These are phyloP conservation scores for Drosophila kurseongensis DNA, from an alignment of 1,140 invertebrate species.

Conservation along the genomic window DNA sequence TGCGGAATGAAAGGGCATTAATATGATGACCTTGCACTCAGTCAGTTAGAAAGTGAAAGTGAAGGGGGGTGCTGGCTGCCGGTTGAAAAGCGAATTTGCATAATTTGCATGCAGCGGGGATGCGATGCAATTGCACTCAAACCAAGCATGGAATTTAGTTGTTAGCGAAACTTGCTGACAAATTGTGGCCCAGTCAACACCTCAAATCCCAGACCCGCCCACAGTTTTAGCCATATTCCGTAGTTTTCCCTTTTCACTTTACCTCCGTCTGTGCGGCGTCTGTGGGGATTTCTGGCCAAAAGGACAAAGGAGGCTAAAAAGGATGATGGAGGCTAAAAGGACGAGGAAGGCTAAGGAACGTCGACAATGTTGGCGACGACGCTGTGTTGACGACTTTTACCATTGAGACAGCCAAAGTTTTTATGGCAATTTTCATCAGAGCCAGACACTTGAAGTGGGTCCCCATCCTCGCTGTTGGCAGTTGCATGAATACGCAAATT, in stretches of 20 bases:
- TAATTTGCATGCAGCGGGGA: conserved; percentile 62
- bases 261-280: conserved; percentile 56
- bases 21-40: conserved; percentile 76
- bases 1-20: conserved; percentile 38
- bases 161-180: conserved; percentile 71
- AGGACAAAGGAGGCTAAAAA: conserved; percentile 52
- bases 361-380: conserved; percentile 47
- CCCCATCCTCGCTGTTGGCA: conserved; percentile 13
- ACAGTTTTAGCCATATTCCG: conserved; percentile 11
- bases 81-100: conserved; percentile 63
- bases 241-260: conserved; percentile 9
- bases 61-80: not conserved
- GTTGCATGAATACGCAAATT: conserved; percentile 56
- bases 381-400: conserved; percentile 71
- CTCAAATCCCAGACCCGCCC: conserved; percentile 33
- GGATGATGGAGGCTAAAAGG: conserved; percentile 53
- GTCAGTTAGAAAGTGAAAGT: conserved; percentile 69
- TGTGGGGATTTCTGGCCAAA: conserved; percentile 25
- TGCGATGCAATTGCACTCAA: conserved; percentile 44
- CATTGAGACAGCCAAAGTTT: conserved; percentile 80
- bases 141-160: conserved; percentile 59
- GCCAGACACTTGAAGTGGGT: conserved; percentile 59
- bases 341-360: conserved; percentile 30
- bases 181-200: conserved; percentile 65
- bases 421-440: conserved; percentile 68